Evolutionary conservation across 2,888 invertebrate species (phyloP).

Genomic region (Neocrepidodera transversa): DNA sequence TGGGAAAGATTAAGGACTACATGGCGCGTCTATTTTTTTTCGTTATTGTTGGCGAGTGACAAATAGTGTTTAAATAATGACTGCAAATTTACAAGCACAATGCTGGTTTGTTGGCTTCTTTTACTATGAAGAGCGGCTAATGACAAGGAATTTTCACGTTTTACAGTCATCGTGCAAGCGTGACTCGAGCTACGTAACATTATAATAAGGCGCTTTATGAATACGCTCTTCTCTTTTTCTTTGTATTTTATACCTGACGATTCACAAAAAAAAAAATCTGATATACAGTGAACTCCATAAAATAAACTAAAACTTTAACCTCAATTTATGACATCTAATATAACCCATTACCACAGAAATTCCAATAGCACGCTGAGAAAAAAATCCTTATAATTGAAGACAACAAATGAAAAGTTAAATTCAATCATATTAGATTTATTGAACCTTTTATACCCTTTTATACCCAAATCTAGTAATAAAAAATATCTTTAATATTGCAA

Average conservation of each 20-base stretch:
- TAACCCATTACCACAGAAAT: too few species aligned
- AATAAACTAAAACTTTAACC: too few species aligned
- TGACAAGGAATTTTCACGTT: constrained; percentile 36
- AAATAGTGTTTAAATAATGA: constrained; percentile 24
- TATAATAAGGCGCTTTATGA: constrained; percentile 35
- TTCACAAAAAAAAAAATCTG: constrained; percentile 7
- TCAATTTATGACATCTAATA: too few species aligned
- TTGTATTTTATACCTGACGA: constrained; percentile 22
- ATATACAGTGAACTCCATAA: not conserved
- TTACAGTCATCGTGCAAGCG: constrained; percentile 32
- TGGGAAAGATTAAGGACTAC: constrained; percentile 7
- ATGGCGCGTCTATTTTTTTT: constrained; percentile 9
- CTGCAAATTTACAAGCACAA: constrained; percentile 14
- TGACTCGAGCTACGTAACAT: constrained; percentile 31
- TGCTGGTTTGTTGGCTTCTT: constrained; percentile 23
- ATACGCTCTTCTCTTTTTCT: constrained; percentile 28
- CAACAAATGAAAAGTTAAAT: too few species aligned
- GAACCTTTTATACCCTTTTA: too few species aligned
- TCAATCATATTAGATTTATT: too few species aligned
- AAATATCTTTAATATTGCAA: too few species aligned
- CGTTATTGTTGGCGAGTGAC: constrained; percentile 4
- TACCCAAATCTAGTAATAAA: too few species aligned
- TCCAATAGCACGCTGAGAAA: too few species aligned
- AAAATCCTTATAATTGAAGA: too few species aligned
- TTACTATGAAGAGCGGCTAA: constrained; percentile 27